Conservation (phyloP, 2,113 vertebrate species). For the Plotosus lineatus region DNA sequence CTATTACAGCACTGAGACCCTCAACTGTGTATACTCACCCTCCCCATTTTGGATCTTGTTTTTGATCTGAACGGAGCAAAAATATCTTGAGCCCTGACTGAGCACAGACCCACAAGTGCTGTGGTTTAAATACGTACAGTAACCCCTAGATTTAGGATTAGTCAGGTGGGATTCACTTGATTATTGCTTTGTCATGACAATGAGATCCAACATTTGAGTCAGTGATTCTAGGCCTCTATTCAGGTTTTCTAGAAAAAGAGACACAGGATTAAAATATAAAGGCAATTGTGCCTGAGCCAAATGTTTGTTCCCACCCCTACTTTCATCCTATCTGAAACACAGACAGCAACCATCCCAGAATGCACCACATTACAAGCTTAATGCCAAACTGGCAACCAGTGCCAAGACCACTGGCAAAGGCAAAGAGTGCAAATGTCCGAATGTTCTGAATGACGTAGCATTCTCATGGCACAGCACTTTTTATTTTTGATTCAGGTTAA, state of each 20-base stretch:
- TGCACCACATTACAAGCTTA: constrained; percentile 37
- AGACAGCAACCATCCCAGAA: constrained; percentile 31
- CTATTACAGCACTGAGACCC: background rate
- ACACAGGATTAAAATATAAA: constrained; percentile 90
- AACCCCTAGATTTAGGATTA: constrained; percentile 69
- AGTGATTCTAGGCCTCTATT: constrained; percentile 87
- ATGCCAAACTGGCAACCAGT: constrained; percentile 32
- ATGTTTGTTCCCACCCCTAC: constrained; percentile 61
- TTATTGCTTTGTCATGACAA: constrained; percentile 95
- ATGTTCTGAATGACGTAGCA: constrained; percentile 27
- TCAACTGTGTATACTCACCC: constrained; percentile 65
- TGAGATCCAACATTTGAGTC: constrained; percentile 96
- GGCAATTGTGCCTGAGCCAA: constrained; percentile 66
- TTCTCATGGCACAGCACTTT: constrained; percentile 49
- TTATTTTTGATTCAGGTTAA: constrained; percentile 10
- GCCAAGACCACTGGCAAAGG: constrained; percentile 56
- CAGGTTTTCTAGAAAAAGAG: constrained; percentile 86
- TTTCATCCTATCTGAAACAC: constrained; percentile 67
- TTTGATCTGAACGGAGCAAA: constrained; percentile 41
- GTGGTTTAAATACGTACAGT: constrained; percentile 85
- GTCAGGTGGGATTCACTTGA: constrained; percentile 61
- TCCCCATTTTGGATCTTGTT: constrained; percentile 66
- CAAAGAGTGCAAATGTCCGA: constrained; percentile 46
- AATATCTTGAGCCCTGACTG: constrained; percentile 61
- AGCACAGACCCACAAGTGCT: constrained; percentile 40